Base-by-base conservation (phyloP, 1,140 invertebrate species). In the Drosophila orosa region DNA sequence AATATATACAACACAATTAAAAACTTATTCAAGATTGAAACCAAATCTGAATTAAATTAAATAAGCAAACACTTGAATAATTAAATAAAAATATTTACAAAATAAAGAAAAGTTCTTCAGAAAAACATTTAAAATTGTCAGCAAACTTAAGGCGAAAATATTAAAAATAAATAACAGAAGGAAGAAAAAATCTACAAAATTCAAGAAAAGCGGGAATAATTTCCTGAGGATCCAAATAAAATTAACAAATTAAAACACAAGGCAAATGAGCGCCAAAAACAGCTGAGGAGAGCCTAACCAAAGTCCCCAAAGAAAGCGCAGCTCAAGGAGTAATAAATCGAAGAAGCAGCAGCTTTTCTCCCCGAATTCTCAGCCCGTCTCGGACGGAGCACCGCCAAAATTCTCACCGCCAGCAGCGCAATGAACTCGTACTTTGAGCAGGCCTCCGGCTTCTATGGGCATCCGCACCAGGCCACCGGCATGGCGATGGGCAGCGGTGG, bases 381-480 rank as follows among this genome's bases (percentile, higher is more conserved):
- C 69, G 33, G 80, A 81, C 62, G 44, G 48, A 83, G 59, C 78
- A 65, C 91, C 91, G 91, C 85, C 91, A 92, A 92, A 79, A 92
- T 92, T 91, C 91, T 92, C 75, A 91, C 90, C 85, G 71, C 84
- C 93, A 86, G 50, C 79, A 82, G 50, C 74, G 63, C 59, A 52
- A 98, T 98, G 97, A 98, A 98, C 95, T 97, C 97, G 90, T 98
- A 98, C 93, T 98, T 98, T 92, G 97, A 98, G 93, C 97, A 98
- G 93, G 90, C 90, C 82, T 95, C 96, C 92, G 97, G 97, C 92
- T 98, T 98, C 94, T 98, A 98, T 93, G 97, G 97, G 65, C 95
- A 96, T 80, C 97, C 97, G 92, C 96, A 96, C 81, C 96, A 97
- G 91, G 94, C 95, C 71, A 93, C 94, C 48, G 92, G 93, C 57